Conservation (phyloP, 1,140 invertebrate genomes). For the Calephelis nemesis region DNA sequence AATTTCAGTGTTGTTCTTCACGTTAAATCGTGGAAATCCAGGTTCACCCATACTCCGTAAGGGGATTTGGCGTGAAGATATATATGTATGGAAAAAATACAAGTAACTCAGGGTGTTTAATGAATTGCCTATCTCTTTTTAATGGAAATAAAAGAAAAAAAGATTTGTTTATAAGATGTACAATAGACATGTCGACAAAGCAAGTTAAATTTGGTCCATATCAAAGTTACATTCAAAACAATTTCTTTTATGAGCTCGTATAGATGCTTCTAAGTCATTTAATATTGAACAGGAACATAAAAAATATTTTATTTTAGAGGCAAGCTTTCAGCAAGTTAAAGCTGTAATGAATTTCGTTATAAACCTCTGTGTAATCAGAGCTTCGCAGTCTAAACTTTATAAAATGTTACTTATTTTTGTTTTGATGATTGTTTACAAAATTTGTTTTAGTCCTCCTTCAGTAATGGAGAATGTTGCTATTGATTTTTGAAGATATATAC, state of each 20-base stretch:
- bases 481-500: no score
- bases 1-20: no score
- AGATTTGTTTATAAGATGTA: no score
- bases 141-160: no score
- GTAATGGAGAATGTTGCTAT: background rate
- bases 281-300: background rate
- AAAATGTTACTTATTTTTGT: background rate
- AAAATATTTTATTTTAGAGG: constrained; percentile 12
- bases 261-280: constrained; percentile 2
- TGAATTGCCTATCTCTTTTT: no score
- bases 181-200: background rate
- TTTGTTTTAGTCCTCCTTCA: background rate
- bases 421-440: no score
- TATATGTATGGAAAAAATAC: no score
- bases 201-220: constrained; percentile 4
- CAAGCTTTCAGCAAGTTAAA: constrained; percentile 6
- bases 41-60: no score
- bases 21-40: no score
- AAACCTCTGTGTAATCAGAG: constrained; percentile 5
- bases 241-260: background rate
- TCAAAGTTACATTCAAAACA: constrained; percentile 14
- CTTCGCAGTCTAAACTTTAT: constrained; percentile 2
- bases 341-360: background rate
- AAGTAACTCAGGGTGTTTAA: no score
- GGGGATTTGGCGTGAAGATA: no score